These are phyloP conservation scores for Ramphastos sulfuratus DNA, from an alignment of 2,113 vertebrate species.

Conservation along the genomic window DNA sequence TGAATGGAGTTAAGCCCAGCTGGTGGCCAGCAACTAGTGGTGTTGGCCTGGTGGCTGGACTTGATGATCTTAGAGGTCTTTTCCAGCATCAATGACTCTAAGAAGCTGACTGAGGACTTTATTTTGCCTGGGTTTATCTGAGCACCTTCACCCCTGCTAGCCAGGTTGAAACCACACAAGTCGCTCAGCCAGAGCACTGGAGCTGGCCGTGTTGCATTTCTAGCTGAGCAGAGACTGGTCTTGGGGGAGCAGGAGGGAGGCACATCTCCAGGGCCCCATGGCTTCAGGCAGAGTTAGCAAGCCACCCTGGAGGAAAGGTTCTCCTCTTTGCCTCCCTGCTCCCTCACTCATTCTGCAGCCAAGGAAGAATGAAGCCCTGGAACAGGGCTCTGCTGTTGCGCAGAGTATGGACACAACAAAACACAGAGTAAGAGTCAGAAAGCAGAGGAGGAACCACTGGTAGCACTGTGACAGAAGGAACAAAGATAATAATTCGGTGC, in stretches of 20 bases:
- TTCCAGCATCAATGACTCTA: no score
- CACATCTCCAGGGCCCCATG: not conserved
- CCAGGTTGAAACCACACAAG: not conserved
- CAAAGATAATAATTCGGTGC: not conserved
- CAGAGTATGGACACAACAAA: not conserved
- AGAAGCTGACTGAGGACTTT: not conserved
- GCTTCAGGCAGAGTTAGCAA: not conserved
- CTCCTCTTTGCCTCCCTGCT: not conserved
- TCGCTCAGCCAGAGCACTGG: not conserved
- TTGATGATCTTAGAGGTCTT: no score
- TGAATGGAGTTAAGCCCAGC: no score
- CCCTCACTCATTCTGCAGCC: not conserved
- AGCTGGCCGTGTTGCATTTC: rapidly evolving
- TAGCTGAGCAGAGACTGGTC: not conserved
- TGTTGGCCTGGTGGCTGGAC: no score
- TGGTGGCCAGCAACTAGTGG: no score
- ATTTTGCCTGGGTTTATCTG: not conserved
- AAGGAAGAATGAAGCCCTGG: not conserved
- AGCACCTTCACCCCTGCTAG: not conserved
- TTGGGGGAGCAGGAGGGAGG: not conserved
- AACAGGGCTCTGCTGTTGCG: no score
- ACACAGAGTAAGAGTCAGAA: not conserved
- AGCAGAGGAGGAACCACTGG: not conserved
- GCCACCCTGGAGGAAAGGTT: not conserved
- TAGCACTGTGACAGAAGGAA: not conserved